phyloP scores from a whole-genome alignment of 2,797 vertebrate species.

The Gymnodraco acuticeps region DNA sequence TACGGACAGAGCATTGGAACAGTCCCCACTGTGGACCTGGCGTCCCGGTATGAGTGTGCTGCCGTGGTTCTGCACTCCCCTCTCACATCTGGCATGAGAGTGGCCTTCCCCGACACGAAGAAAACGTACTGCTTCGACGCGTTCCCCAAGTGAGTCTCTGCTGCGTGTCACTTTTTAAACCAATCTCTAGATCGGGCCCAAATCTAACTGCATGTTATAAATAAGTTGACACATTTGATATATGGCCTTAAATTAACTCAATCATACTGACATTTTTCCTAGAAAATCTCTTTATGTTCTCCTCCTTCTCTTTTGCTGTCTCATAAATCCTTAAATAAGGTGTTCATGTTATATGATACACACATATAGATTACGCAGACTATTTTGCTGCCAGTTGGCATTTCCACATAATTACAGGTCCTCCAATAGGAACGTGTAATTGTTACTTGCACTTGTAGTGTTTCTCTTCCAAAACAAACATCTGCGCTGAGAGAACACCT shows the following conservation, averaged over 20 bases:
- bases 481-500: conserved; percentile 11
- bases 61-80: conserved; percentile 96
- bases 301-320: background rate
- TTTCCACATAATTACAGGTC: conserved; percentile 56
- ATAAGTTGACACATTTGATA: background rate
- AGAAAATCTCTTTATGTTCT: background rate
- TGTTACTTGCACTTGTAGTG: conserved; percentile 37
- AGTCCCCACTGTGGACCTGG: conserved; percentile 95
- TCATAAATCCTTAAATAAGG: conserved; percentile 19
- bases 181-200: background rate
- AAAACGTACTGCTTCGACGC: conserved; percentile 98
- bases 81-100: conserved; percentile 95
- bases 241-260: background rate
- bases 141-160: conserved; percentile 92
- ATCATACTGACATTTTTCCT: background rate
- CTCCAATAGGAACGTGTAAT: conserved; percentile 40
- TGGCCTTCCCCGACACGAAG: conserved; percentile 96
- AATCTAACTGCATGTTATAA: background rate
- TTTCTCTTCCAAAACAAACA: conserved; percentile 42
- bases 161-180: background rate
- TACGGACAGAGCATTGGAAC: conserved; percentile 98
- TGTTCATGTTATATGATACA: conserved; percentile 25
- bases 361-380: conserved; percentile 10
- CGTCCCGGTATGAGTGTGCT: conserved; percentile 94
- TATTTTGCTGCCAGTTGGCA: conserved; percentile 38